Evolutionary conservation across 2,113 vertebrate genomes (phyloP), one percentile per base, ranked within the genome.

Genomic region (Speoplatyrhinus poulsoni): DNA sequence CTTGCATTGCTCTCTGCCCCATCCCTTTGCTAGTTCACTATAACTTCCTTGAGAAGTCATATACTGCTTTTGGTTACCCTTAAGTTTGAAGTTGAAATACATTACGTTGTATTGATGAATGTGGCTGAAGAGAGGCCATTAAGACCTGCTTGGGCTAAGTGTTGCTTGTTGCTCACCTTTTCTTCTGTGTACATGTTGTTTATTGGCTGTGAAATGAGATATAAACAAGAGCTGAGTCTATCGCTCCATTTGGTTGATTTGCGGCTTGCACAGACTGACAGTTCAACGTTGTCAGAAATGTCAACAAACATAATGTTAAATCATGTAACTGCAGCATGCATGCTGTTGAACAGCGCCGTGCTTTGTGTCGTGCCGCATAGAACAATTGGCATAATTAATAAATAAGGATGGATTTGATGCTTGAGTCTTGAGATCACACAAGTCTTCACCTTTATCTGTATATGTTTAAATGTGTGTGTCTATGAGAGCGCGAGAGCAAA

Each of bases 61-160:
- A 41, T 41, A 41, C 36, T 41, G 36, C 36, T 41, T 41, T 41
- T 41, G 6, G 36, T 41, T 41, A 41, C 36, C 36, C 7, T 41
- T 41, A 41, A 5, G 36, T 41, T 41, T 41, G 1, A 12, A 52
- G 62, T 26, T 50, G 15, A 49, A 48, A 13, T n/a, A 13, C 19
- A 64, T 19, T 48, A 52, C 12, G 4, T 50, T 32, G 17, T 48
- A n/a, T 64, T 64, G 62, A 64, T 64, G 48, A 52, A 52, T n/a
- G 12, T 9, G n/a, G 48, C 62, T 19, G 17, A n/a, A 19, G 50
- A 41, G 4, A 41, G 36, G 36, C 36, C 7, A 41, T 41, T 41
- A 41, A 41, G 36, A 41, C 36, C 36, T 41, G 36, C 7, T 8
- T 41, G 4, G 36, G 36, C 36, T 41, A 41, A 41, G 7, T 41